Evolutionary conservation across 2,888 invertebrate genomes (phyloP).

Genomic region (Tipula lateralis): DNA sequence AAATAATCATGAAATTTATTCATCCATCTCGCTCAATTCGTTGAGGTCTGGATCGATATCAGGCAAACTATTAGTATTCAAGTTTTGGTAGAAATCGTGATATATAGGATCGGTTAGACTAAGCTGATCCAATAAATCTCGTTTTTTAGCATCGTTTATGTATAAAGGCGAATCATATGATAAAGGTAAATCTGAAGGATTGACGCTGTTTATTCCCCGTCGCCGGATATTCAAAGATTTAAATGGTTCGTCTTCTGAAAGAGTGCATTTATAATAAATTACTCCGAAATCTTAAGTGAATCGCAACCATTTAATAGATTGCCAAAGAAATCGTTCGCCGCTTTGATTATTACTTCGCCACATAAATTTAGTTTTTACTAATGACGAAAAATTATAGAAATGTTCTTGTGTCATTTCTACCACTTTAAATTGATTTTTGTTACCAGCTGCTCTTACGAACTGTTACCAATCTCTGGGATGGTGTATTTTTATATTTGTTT

Average conservation of each 20-base stretch:
- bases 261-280: too few relatives aligned
- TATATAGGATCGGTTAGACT: too few relatives aligned
- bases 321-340: too few relatives aligned
- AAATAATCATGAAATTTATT: neutral
- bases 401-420: neutral
- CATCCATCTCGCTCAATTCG: neutral
- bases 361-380: too few relatives aligned
- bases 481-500: too few relatives aligned
- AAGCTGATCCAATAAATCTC: neutral
- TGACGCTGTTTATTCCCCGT: neutral
- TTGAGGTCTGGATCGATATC: neutral
- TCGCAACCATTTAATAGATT: too few relatives aligned
- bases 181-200: neutral
- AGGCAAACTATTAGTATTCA: neutral
- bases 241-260: too few relatives aligned
- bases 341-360: too few relatives aligned
- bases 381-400: too few relatives aligned
- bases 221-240: too few relatives aligned
- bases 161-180: neutral
- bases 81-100: neutral
- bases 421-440: neutral
- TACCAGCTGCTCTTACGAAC: neutral
- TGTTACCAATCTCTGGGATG: too few relatives aligned
- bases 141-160: neutral
- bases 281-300: too few relatives aligned